These are phyloP conservation scores for Sylvilagus bachmani DNA, from an alignment of 2,113 vertebrate species.

Conservation along the genomic window DNA sequence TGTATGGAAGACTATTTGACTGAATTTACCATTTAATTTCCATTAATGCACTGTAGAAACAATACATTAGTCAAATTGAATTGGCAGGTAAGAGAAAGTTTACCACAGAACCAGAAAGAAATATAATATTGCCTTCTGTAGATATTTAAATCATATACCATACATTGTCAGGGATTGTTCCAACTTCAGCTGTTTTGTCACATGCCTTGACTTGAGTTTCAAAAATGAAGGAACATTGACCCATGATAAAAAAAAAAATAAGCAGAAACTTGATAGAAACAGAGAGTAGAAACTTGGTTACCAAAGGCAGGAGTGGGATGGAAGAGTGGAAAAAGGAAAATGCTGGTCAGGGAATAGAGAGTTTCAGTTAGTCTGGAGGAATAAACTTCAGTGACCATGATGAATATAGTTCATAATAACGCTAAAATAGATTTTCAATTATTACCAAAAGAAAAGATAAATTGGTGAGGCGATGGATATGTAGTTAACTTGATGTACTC, in stretches of 20 bases:
- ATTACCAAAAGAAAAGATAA: background rate
- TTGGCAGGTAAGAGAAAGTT: slow-evolving; percentile 45
- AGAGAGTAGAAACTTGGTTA: background rate
- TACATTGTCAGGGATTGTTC: background rate
- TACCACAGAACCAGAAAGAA: slow-evolving; percentile 5
- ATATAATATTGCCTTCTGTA: background rate
- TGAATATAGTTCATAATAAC: background rate
- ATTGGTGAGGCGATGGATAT: background rate
- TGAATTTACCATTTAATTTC: slow-evolving; percentile 75
- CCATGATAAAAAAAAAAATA: background rate
- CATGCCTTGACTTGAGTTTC: background rate
- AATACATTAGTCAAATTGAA: slow-evolving; percentile 63
- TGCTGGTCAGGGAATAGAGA: background rate
- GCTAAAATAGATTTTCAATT: background rate
- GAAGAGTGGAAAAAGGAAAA: background rate
- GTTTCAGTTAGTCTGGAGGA: background rate
- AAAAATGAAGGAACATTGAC: background rate
- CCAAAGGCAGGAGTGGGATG: background rate
- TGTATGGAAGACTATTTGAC: slow-evolving; percentile 44
- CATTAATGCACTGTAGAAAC: slow-evolving; percentile 50
- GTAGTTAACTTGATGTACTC: background rate
- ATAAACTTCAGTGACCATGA: background rate
- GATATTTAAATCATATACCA: background rate
- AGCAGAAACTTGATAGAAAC: background rate
- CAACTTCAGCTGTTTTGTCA: slow-evolving; percentile 14